Base-by-base conservation (phyloP, 1,140 invertebrate genomes). In the Harpegnathos saltator region DNA sequence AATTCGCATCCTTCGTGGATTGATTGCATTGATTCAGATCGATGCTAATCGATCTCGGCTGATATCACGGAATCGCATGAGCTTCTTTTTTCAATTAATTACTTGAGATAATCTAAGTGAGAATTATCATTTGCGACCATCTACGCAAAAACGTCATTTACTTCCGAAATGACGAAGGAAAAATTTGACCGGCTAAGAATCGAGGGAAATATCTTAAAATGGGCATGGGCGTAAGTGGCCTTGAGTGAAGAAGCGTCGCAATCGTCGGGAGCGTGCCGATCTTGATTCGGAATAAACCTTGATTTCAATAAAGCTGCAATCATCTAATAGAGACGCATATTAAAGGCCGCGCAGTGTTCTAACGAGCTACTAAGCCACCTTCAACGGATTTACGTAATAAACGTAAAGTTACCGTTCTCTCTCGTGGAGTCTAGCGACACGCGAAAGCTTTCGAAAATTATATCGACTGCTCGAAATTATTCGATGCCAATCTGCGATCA, bases 261-360 rank as follows among this genome's bases (percentile, higher is more conserved):
- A 56, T 63, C 81, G 15, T 19, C 15, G 65, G 29, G n/a, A n/a
- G n/a, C n/a, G 29, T 22, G 29, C 17, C 69, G 63, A 71, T 71
- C 75, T 84, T 65, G 75, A 80, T 80, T 62, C 38, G 56, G 71
- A 69, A 84, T 81, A 77, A 83, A 80, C 75, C 82, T 84, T 84
- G 75, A 84, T 84, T 84, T 71, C 63, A 78, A 84, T 80, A 62
- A 85, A 75, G 71, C n/a, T 5, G 81, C 59, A 85, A 85, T 85
- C 84, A 85, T 85, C 44, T 58, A 85, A 85, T 85, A 85, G 38
- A 85, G 72, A 24, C 38, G 38, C 33, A 72, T 68, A 87, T 87
- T 87, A n/a, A 85, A 85, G 78, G 85, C 33, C 72, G 56, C 22
- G 61, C 12, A 54, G 38, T 33, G 33, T 80, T 50, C 33, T 17